These are phyloP conservation scores for Melanotaenia parkinsoni DNA, from an alignment of 2,797 vertebrate species.

Conservation along the genomic window DNA sequence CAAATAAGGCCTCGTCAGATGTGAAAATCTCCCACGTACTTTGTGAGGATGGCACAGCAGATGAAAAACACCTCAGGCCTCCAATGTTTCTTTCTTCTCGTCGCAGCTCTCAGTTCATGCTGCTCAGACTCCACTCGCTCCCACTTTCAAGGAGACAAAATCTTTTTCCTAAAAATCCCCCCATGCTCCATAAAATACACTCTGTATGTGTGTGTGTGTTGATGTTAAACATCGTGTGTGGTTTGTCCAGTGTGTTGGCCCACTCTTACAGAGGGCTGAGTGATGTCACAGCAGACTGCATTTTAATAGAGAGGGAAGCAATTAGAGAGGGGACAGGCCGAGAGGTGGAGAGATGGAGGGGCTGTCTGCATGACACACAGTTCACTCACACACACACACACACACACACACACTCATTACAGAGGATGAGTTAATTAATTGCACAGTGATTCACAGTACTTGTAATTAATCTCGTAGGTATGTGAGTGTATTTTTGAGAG, in stretches of 20 bases:
- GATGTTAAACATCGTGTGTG: slow-evolving; percentile 23
- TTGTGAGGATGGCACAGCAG: slow-evolving; percentile 1
- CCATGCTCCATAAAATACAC: slow-evolving; percentile 19
- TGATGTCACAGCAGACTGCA: slow-evolving; percentile 83
- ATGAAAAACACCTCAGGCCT: slow-evolving; percentile 14
- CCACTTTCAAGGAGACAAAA: slow-evolving; percentile 15
- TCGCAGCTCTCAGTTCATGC: slow-evolving; percentile 7
- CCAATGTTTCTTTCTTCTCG: slow-evolving; percentile 10
- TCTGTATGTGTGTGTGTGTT: slow-evolving; percentile 23
- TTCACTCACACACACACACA: slow-evolving; percentile 65
- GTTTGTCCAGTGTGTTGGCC: slow-evolving; percentile 52
- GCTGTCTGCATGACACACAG: slow-evolving; percentile 74
- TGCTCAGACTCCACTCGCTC: slow-evolving; percentile 9
- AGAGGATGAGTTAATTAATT: slow-evolving; percentile 86
- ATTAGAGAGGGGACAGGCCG: slow-evolving; percentile 82
- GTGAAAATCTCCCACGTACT: slow-evolving; percentile 5
- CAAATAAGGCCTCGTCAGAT: background rate
- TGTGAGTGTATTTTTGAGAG: slow-evolving; percentile 75
- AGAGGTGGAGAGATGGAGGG: slow-evolving; percentile 81
- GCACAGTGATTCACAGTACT: slow-evolving; percentile 79
- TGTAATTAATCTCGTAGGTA: slow-evolving; percentile 82
- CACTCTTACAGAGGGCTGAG: slow-evolving; percentile 72
- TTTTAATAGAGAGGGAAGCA: slow-evolving; percentile 85
- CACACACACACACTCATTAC: slow-evolving; percentile 77
- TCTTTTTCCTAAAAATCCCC: slow-evolving; percentile 18